phyloP scores from a whole-genome alignment of 2,797 vertebrate species.

The Sebastes hubbsi region DNA sequence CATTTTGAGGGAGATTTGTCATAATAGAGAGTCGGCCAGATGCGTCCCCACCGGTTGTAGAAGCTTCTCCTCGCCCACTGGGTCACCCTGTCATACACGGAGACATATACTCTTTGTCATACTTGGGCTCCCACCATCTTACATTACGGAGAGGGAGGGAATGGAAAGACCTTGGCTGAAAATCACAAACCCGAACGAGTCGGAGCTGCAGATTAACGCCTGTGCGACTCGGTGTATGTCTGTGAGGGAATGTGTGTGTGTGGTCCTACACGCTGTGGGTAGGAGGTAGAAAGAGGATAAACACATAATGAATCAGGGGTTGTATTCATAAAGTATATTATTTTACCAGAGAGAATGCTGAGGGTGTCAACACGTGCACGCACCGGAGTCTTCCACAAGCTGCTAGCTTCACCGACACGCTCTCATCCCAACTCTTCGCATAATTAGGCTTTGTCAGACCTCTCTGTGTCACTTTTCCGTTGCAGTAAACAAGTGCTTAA shows the following conservation, averaged over 20 bases:
- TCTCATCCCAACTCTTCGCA: no score
- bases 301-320: background rate
- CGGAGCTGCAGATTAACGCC: slow-evolving; percentile 26
- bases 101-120: slow-evolving; percentile 71
- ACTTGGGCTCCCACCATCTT: slow-evolving; percentile 47
- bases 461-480: no score
- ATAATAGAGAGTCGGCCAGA: slow-evolving; percentile 79
- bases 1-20: slow-evolving; percentile 83
- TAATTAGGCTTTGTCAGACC: no score
- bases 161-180: slow-evolving; percentile 51
- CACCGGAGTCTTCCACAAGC: background rate
- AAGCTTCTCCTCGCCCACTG: slow-evolving; percentile 74
- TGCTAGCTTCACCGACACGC: background rate
- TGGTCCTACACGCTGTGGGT: background rate
- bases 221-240: background rate
- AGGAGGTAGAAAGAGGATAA: background rate
- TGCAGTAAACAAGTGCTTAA: no score
- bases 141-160: slow-evolving; percentile 42
- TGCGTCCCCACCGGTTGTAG: slow-evolving; percentile 70
- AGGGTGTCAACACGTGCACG: background rate
- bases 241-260: background rate
- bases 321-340: background rate
- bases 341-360: background rate
- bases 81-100: slow-evolving; percentile 78
- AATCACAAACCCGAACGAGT: slow-evolving; percentile 49